phyloP scores from a whole-genome alignment of 1,140 invertebrate species.

The Vanessa atalanta region DNA sequence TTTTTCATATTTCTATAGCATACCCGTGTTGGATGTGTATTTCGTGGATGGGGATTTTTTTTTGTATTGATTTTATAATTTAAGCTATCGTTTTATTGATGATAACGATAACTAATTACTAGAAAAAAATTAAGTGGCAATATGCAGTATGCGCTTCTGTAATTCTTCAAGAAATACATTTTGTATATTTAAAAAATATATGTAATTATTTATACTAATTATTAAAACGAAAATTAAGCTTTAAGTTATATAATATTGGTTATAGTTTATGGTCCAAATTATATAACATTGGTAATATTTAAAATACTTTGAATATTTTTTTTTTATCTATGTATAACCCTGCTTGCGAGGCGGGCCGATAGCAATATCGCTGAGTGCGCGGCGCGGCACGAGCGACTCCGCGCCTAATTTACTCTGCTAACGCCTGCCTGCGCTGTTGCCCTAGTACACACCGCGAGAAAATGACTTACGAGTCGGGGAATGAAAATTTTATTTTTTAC shows the following conservation, averaged over 20 bases:
- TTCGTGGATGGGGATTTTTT: slow-evolving; percentile 9
- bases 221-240: no score
- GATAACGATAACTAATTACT: background rate
- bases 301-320: background rate
- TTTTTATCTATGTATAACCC: slow-evolving; percentile 24
- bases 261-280: no score
- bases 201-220: no score
- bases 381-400: slow-evolving; percentile 41
- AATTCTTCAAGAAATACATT: no score
- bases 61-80: slow-evolving; percentile 10
- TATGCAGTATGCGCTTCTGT: background rate
- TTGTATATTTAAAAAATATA: no score
- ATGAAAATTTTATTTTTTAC: background rate
- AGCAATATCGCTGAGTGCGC: slow-evolving; percentile 47
- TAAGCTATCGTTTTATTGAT: background rate
- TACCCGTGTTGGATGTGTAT: slow-evolving; percentile 10
- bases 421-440: slow-evolving; percentile 41
- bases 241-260: no score
- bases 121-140: background rate
- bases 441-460: slow-evolving; percentile 35
- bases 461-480: slow-evolving; percentile 36
- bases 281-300: no score
- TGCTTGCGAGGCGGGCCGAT: slow-evolving; percentile 38
- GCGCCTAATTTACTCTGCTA: slow-evolving; percentile 46
- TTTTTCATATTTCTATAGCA: slow-evolving; percentile 40